A percentile compares a stretch with the other conserved stretches of the same genome.
These are phyloP conservation scores for Lepilemur ruficaudatus DNA, from an alignment of 2,797 vertebrate genomes.

Conservation along the genomic window DNA sequence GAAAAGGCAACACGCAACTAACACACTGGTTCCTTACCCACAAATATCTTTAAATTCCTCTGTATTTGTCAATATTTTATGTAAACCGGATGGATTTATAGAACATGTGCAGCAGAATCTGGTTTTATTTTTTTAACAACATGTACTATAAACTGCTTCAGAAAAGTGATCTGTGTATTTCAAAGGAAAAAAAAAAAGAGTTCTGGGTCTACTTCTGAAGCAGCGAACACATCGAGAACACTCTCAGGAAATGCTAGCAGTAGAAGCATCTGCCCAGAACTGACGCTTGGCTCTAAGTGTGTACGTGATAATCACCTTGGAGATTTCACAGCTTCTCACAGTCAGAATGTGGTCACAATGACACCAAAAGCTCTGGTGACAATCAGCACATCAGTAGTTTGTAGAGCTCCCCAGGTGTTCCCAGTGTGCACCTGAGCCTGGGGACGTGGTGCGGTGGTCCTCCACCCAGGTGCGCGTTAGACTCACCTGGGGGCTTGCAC, in stretches of 20 bases:
- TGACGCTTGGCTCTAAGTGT: neutral
- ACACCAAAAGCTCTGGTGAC: neutral
- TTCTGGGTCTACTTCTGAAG: neutral
- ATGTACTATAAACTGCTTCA: conserved; percentile 54
- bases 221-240: neutral
- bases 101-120: conserved; percentile 46
- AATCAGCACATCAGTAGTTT: neutral
- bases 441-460: neutral
- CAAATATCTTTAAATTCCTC: conserved; percentile 55
- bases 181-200: neutral
- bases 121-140: conserved; percentile 64
- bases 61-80: conserved; percentile 73
- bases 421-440: neutral
- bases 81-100: conserved; percentile 69
- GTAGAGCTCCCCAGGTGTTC: neutral
- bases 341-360: neutral
- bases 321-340: neutral
- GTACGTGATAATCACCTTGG: neutral
- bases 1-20: neutral
- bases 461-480: neutral
- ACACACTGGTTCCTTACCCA: conserved; percentile 4
- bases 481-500: neutral
- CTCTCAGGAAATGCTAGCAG: neutral
- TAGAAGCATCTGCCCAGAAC: neutral
- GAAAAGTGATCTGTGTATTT: conserved; percentile 47